Evolutionary conservation across 1,140 invertebrate species (phyloP).

Genomic region (Aphaenogaster rudis): DNA sequence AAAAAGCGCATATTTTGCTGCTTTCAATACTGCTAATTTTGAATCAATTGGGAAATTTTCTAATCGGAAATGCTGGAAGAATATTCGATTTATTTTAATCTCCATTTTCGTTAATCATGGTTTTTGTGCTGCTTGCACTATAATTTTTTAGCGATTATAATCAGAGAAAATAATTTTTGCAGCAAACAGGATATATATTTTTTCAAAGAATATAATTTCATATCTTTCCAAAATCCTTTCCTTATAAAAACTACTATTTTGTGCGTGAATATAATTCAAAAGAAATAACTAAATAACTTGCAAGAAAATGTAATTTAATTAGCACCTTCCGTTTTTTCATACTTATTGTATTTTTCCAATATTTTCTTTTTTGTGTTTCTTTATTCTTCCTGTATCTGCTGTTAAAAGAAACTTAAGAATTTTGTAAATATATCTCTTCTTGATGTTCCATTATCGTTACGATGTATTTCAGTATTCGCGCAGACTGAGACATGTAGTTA

Average conservation of each 20-base stretch:
- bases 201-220: not conserved
- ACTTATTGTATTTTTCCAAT: not conserved
- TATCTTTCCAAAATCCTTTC: not conserved
- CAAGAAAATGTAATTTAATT: not conserved
- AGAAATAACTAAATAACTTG: not conserved
- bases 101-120: not conserved
- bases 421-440: constrained; percentile 9
- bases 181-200: not conserved
- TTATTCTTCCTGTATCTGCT: not conserved
- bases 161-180: not conserved
- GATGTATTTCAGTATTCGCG: not conserved
- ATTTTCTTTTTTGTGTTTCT: not conserved
- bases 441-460: not conserved
- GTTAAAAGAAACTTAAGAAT: not conserved
- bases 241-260: not conserved
- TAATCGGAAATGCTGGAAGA: not conserved
- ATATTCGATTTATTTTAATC: not conserved
- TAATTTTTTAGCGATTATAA: not conserved
- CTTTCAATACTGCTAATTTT: not conserved
- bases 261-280: not conserved
- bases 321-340: not conserved
- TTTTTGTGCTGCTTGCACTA: not conserved
- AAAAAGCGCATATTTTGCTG: constrained; percentile 1
- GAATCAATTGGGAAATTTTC: not conserved
- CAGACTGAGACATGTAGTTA: not conserved